Base-by-base conservation (phyloP, 2,113 vertebrate species). In the Podocnemis expansa region DNA sequence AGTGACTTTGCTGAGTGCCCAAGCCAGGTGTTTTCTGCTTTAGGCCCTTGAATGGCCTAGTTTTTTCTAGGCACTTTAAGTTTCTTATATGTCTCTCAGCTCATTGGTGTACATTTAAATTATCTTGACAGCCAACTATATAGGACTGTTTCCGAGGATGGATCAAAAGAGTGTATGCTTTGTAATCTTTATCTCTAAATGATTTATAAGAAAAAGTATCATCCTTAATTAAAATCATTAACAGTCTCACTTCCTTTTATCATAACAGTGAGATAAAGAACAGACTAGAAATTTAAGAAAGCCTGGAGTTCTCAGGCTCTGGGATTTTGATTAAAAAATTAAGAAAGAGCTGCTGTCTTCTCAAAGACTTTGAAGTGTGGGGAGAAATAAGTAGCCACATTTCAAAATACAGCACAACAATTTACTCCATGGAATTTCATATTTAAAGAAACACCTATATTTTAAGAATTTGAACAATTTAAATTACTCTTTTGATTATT, bases 151-250 rank as follows among this genome's bases (percentile, higher is more conserved):
- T 95, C 83, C 95, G 90, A 95, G 91, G 93, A 84, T 83, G 94
- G 95, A 89, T 96, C 91, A 95, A 96, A 92, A 96, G 93, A 96
- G 78, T n/a, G 43, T 79, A 92, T 82, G 73, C 43, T 93, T 76
- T 67, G 49, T 76, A 95, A 94, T 92, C 93, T 88, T 94, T 97
- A 96, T 97, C 95, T 91, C 67, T 89, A 82, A 96, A 96, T 94
- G 27, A 94, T 95, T 95, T 87, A 92, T 80, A 90, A 96, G 41
- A 94, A 43, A 91, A 97, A 97, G 93, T 89, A 93, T 89, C 52
- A 85, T 88, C 93, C 79, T 89, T 87, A 96, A 93, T 97, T 96
- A 97, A 97, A 96, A 96, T 91, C 89, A 96, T 90, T 95, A 97
- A 88, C 79, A 63, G 67, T 91, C 89, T 94, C 52, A 91, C 90